These are phyloP conservation scores for Corythaeola cristata DNA, from an alignment of 2,113 vertebrate genomes.

Conservation along the genomic window DNA sequence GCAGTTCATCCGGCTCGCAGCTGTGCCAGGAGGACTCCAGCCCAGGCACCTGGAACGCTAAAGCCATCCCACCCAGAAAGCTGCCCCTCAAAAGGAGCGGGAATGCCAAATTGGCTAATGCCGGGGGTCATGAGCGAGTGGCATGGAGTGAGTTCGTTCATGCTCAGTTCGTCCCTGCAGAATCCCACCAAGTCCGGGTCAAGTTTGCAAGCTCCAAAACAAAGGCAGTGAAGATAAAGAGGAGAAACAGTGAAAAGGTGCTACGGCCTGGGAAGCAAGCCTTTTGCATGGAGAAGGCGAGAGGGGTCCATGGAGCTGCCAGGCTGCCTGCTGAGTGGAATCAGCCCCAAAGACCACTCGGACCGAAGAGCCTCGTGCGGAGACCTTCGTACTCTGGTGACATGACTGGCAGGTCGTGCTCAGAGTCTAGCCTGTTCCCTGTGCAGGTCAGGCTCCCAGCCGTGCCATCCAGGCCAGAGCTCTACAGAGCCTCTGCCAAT, in stretches of 20 bases:
- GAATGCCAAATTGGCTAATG: background rate
- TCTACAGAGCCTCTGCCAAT: conserved; percentile 39
- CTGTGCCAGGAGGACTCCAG: conserved; percentile 14
- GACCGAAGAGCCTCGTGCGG: conserved; percentile 14
- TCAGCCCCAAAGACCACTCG: conserved; percentile 30
- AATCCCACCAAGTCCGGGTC: conserved; percentile 77
- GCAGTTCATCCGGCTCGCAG: background rate
- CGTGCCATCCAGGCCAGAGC: conserved; percentile 21
- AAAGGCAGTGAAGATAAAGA: conserved; percentile 80
- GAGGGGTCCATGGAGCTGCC: conserved; percentile 23
- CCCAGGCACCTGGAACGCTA: background rate
- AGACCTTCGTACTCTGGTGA: conserved; percentile 57
- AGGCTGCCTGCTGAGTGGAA: conserved; percentile 47
- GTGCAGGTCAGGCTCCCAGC: conserved; percentile 62
- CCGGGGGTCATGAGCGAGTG: conserved; percentile 25
- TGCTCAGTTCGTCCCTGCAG: conserved; percentile 77
- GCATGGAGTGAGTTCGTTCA: conserved; percentile 75
- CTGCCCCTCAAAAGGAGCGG: conserved; percentile 24
- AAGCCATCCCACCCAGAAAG: conserved; percentile 8
- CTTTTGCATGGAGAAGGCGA: conserved; percentile 62
- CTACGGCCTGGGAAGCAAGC: conserved; percentile 56
- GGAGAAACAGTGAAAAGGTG: conserved; percentile 74
- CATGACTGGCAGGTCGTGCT: conserved; percentile 76
- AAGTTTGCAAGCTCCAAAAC: conserved; percentile 78
- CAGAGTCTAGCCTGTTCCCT: conserved; percentile 81